Conservation (phyloP, 2,113 vertebrate species). For the Phasianus colchicus region DNA sequence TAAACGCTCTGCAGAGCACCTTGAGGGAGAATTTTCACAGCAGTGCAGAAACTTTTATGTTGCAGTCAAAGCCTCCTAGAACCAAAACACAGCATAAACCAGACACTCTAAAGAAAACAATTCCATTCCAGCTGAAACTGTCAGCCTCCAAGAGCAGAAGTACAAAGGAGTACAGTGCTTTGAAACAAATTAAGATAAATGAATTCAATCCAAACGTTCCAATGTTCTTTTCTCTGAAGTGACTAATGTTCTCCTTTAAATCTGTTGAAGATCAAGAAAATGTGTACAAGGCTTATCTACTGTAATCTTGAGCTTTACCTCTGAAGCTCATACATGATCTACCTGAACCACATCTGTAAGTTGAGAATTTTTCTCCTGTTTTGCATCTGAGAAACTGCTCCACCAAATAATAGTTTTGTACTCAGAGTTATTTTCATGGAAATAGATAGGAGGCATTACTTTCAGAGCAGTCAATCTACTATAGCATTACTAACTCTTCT, state of each 20-base stretch:
- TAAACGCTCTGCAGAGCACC: background rate
- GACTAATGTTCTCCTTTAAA: background rate
- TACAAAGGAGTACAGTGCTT: background rate
- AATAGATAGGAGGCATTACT: too few species aligned
- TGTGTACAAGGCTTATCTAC: background rate
- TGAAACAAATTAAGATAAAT: background rate
- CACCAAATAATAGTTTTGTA: too few species aligned
- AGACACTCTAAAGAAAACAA: too few species aligned
- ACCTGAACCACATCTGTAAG: background rate
- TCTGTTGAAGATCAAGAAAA: background rate
- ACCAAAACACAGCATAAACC: too few species aligned
- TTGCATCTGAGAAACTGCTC: too few species aligned
- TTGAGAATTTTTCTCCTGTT: background rate
- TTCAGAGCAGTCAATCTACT: too few species aligned
- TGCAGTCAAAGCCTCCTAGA: background rate
- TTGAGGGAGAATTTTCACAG: background rate
- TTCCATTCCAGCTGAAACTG: too few species aligned
- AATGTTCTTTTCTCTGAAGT: background rate
- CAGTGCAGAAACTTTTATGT: background rate
- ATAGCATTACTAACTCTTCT: background rate
- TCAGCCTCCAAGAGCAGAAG: background rate
- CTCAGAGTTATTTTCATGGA: too few species aligned
- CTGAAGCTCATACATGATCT: background rate
- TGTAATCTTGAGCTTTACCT: background rate
- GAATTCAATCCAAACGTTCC: background rate